phyloP scores from a whole-genome alignment of 1,140 invertebrate genomes.

The Marisa cornuarietis region DNA sequence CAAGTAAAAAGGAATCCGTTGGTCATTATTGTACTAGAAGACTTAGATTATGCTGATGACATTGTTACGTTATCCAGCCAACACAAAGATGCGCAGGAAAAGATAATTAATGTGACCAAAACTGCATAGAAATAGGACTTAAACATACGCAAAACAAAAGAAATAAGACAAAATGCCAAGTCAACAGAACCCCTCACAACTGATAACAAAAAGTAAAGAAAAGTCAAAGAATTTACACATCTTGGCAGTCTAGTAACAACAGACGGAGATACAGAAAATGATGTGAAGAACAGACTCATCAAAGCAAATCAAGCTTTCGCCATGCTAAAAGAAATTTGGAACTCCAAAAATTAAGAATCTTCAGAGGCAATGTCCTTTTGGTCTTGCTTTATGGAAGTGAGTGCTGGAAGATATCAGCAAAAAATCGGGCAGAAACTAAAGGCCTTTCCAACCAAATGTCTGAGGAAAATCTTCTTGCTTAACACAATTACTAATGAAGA shows the following conservation, averaged over 20 bases:
- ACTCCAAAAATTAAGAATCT: slow-evolving; percentile 24
- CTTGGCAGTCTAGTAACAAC: slow-evolving; percentile 1
- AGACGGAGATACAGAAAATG: neutral
- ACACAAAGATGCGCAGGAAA: neutral
- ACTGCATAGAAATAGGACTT: neutral
- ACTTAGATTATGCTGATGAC: slow-evolving; percentile 5
- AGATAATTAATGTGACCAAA: neutral
- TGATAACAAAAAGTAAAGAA: neutral
- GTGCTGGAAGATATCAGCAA: slow-evolving; percentile 23
- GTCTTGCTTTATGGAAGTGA: slow-evolving; percentile 31
- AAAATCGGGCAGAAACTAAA: slow-evolving; percentile 24
- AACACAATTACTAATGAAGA: neutral
- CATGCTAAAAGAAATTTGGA: slow-evolving; percentile 27
- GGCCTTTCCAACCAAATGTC: slow-evolving; percentile 22
- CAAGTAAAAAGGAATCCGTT: neutral
- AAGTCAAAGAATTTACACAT: neutral
- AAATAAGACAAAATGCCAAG: neutral
- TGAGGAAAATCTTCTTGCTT: neutral
- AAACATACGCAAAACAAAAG: neutral
- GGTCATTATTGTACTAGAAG: neutral
- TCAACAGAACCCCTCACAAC: neutral
- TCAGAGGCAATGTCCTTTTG: slow-evolving; percentile 28
- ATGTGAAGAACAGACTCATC: neutral
- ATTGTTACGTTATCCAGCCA: neutral
- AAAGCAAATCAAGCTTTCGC: slow-evolving; percentile 27